Base-by-base conservation (phyloP, 1,140 invertebrate genomes). In the Steinernema khuongi region DNA sequence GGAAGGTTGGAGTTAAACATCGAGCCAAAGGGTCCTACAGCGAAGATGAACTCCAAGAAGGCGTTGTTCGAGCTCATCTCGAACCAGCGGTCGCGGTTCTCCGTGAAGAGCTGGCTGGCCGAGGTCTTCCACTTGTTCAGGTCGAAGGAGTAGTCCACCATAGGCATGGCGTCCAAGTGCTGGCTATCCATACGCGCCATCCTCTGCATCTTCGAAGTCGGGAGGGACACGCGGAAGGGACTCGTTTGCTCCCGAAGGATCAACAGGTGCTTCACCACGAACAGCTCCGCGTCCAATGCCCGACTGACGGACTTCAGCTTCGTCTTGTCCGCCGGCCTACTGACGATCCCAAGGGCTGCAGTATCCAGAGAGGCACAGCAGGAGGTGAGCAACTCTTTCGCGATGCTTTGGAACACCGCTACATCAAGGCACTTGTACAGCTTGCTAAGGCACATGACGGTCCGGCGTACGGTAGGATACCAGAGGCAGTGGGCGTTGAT, bases 401-500 rank as follows among this genome's bases (percentile, higher is more conserved):
- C 96, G 17, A 98, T 86, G 0, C 93, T 92, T 88, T 98, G 94
- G 86, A 99, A 99, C 32, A 96, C 96, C 73, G 87, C 87, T 80
- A 89, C 88, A 87, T 98, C 96, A 2, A 99, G 90, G 86, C 95
- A 98, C 71, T 95, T 89, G 86, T 96, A 97, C 0, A 99, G 88
- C 77, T 97, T 91, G 0, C 94, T 97, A 0, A 99, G 87, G 82
- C 94, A 97, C 29, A 97, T 92, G 7, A 99, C 86, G 0, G 96
- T 96, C 68, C 96, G 88, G 18, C 96, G 88, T 0, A 99, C 94
- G 0, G 93, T 96, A 0, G 96, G 96, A 88, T 97, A 99, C 96
- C 96, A 99, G 94, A 99, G 96, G 0, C 96, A 96, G 87, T 99
- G 96, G 7, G 97, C 87, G 88, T 99, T 96, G 28, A 95, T 94